A percentile compares a stretch with the other conserved stretches of the same genome.
Conservation (phyloP, 2,113 vertebrate genomes). For the Nipponia nippon region DNA sequence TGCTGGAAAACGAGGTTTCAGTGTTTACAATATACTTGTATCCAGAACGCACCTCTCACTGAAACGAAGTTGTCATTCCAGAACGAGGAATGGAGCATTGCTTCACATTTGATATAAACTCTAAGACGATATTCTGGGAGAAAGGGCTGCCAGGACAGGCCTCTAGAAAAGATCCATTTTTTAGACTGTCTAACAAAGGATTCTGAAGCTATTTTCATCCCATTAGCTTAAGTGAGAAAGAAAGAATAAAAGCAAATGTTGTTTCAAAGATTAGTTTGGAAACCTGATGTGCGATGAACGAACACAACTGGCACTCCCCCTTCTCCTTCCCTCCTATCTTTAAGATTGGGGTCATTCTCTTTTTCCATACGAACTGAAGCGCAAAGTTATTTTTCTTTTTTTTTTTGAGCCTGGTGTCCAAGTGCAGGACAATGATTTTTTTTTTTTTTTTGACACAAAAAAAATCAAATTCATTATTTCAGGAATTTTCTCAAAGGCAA, state of each 20-base stretch:
- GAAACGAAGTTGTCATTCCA: neutral
- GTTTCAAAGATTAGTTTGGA: slow-evolving; percentile 59
- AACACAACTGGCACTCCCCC: neutral
- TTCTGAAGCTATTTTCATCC: slow-evolving; percentile 71
- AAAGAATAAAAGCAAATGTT: slow-evolving; percentile 70
- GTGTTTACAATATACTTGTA: neutral
- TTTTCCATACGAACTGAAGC: neutral
- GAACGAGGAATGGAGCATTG: neutral
- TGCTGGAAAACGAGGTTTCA: neutral
- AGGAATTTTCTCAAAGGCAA: neutral
- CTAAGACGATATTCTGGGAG: neutral
- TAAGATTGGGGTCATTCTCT: neutral
- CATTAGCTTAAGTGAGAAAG: slow-evolving; percentile 74
- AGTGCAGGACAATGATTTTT: no score
- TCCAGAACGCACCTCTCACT: neutral
- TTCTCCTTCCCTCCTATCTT: neutral
- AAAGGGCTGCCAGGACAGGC: neutral
- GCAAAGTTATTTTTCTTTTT: neutral
- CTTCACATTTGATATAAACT: neutral
- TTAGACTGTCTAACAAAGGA: slow-evolving; percentile 54
- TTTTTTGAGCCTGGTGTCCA: neutral
- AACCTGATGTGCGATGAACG: slow-evolving; percentile 10
- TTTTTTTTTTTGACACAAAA: neutral
- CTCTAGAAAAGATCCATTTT: neutral
- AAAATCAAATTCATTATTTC: neutral